Evolutionary conservation across 1,140 invertebrate genomes (phyloP), one percentile per base, ranked within the genome.

Genomic region (Sipha flava): DNA sequence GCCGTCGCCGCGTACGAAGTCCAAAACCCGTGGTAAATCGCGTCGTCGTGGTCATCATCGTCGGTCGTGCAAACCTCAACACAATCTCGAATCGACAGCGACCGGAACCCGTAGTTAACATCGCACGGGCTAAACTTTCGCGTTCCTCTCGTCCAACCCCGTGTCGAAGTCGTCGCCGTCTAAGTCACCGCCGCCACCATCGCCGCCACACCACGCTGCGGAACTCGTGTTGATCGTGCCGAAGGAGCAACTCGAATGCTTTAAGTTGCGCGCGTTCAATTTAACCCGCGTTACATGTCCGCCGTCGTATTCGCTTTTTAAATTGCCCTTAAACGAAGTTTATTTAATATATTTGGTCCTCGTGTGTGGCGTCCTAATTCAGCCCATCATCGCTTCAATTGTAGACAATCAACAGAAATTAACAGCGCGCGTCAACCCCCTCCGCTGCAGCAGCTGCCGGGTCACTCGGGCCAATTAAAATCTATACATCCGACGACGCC

Each of bases 391-490:
- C 47, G 70, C 47, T 75, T n/a, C 70, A 77, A 77, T 77, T 77
- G 73, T 77, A 77, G 73, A 77, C 73, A 77, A 77, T 77, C 73
- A 77, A 77, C 73, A 59, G 73, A 77, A 77, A 77, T 77, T 77
- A 77, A 77, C 72, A 3, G 49, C 21, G 40, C 26, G 7, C 54
- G 40, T 2, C 72, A 57, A 57, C 52, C 72, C 14, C 72, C 72
- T 29, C 72, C 52, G 47, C n/a, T 2, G 18, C 1, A 16, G 2
- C 59, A n/a, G 59, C 26, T 14, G 26, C 12, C n/a, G 9, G 2
- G n/a, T 21, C 29, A 18, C 59, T 4, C 10, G 18, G 23, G 29
- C 45, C 45, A 47, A 47, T 47, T 47, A 47, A 47, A 47, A 45
- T 59, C 18, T 31, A 31, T 9, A 59, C 26, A 18, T 31, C 23